Percentiles rank a stretch among this genome's conserved stretches.
Evolutionary conservation across 2,113 vertebrate species (phyloP).

Genomic region (Suncus etruscus): DNA sequence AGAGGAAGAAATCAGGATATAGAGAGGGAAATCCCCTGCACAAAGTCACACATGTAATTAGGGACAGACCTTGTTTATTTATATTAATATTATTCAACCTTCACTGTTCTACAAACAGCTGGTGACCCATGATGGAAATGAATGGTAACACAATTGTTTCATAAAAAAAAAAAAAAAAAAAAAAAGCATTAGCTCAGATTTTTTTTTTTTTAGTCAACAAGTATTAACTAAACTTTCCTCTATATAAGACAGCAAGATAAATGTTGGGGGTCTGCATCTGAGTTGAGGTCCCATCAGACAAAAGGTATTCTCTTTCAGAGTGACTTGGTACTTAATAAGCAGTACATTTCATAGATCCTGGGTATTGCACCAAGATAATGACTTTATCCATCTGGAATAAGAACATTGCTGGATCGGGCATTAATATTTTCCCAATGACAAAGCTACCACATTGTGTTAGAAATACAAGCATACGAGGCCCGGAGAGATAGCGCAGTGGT

Average conservation of each 20-base stretch:
- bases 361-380: neutral
- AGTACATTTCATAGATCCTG: neutral
- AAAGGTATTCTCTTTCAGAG: neutral
- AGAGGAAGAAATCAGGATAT: conserved; percentile 66
- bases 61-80: conserved; percentile 65
- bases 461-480: neutral
- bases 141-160: neutral
- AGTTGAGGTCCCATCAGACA: neutral
- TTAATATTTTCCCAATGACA: conserved; percentile 50
- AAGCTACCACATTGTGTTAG: neutral
- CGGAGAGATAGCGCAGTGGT: too few species aligned
- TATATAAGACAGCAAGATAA: neutral
- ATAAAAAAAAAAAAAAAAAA: neutral
- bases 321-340: neutral
- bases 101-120: conserved; percentile 40
- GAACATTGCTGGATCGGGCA: neutral
- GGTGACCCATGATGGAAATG: neutral
- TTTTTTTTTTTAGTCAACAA: neutral
- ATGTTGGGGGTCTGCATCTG: neutral
- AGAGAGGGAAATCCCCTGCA: conserved; percentile 64
- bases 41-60: conserved; percentile 67
- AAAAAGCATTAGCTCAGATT: neutral
- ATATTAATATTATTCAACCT: conserved; percentile 51
- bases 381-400: neutral
- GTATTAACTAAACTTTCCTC: neutral